Evolutionary conservation across 1,140 invertebrate species (phyloP), one percentile per base, ranked within the genome.

Genomic region (Homarus americanus): DNA sequence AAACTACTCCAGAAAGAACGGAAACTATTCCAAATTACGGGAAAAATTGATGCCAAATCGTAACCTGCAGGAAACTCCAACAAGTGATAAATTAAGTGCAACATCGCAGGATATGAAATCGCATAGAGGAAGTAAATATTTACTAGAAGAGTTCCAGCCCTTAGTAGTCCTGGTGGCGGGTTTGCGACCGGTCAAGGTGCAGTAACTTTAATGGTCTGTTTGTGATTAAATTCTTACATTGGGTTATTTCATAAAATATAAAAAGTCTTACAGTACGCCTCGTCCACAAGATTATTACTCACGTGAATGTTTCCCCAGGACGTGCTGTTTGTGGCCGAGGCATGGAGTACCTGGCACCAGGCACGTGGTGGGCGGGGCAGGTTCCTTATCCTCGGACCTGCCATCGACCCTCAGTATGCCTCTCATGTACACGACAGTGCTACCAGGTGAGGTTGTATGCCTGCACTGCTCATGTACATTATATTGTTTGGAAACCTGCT

Each of bases 311-410:
- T 44, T 7, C 28, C 12, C 12, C 79, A 89, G 87, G 87, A 89
- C n/a, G 87, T 89, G 24, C 44, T 89, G 63, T 89, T 44, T 44
- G 79, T 89, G 49, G 80, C 79, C 36, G 87, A 89, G n/a, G 69
- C 79, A 1, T 89, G 87, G 79, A 89, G 87, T 12, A 34, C 20
- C n/a, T 89, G 87, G 87, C 79, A 83, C 0, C 20, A 38, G 34
- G 10, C 36, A 17, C 40, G 80, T 1, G 79, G 69, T 7, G 87
- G 87, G 0, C 12, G 41, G 40, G 87, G 87, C 3, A 28, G 87
- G 20, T 53, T 89, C 7, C n/a, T 89, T 9, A 89, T 89, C 40
- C 1, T 89, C 0, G 87, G 87, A 1, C 87, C 87, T 12, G 34
- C 63, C 17, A 40, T 89, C 28, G 87, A 89, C 36, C 44, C 78